Evolutionary conservation across 2,797 vertebrate genomes (phyloP), one percentile per base, ranked within the genome.

Genomic region (Paguma larvata): DNA sequence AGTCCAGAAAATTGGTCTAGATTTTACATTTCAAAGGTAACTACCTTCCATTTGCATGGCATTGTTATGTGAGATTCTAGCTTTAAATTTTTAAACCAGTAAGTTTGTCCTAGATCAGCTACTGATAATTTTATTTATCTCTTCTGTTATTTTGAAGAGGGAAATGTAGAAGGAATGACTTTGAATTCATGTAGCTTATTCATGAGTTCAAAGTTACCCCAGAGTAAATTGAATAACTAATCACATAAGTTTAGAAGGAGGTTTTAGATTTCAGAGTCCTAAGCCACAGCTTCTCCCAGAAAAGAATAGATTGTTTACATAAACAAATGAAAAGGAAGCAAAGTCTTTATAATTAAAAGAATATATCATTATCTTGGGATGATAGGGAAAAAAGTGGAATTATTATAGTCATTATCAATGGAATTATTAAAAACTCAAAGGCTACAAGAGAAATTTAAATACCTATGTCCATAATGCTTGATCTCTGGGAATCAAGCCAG

Each of bases 401-500:
- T 78, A 21, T 53, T 77, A 32, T 44, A 77, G 32, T 32, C 16
- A 77, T 18, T 30, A 48, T 48, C 62, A 18, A 14, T 56, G 23
- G 93, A 83, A 84, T 75, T 78, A 53, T 15, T 85, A 11, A 89
- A 83, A 91, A 32, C 14, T 21, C 11, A 3, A 84, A 90, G 48
- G 25, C 38, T 53, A 82, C 13, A 78, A 77, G 41, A 78, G 27
- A 87, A 85, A 77, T 67, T 86, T 56, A 87, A 94, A 80, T 32
- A 59, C 7, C 12, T 85, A 16, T 38, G 19, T 82, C 41, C 87
- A 92, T 95, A 96, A 90, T 70, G 11, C 14, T 92, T 92, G 25
- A 30, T 89, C 30, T 93, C 63, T 67, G 77, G 53, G 62, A 94
- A 82, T 78, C 19, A 44, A 41, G 18, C 11, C 34, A 78, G 18